Evolutionary conservation across 2,113 vertebrate genomes (phyloP), one percentile per base, ranked within the genome.

Genomic region (Furnarius figulus): DNA sequence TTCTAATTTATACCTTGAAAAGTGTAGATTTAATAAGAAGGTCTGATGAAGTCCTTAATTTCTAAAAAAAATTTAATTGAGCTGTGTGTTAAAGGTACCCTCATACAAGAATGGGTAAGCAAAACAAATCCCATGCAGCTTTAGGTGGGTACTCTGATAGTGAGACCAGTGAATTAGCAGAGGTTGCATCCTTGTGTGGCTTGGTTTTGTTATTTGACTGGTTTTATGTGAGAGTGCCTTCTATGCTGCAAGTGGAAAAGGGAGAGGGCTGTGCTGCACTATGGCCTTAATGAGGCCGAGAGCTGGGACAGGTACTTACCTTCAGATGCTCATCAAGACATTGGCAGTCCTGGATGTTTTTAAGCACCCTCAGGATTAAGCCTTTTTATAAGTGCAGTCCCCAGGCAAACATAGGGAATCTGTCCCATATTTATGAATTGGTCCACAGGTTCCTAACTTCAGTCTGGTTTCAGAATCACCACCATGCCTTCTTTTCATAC

Each of bases 41-140:
- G 7, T 40, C 59, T 61, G 53, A 89, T 35, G 25, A 95, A 55
- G 8, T 19, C 44, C 42, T 49, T 74, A 15, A 67, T 82, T 83
- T 73, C 33, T 83, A 20, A 25, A 70, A 46, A 85, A 67, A 42
- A 42, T 50, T 14, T 5, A 33, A 67, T 14, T n/a, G 24, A 66
- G 4, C n/a, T 77, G 17, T 55, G 28, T 56, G 14, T 73, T 81
- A 30, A 35, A 84, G 8, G 12, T 46, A 5, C 25, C 47, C 85
- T 87, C 31, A 13, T n/a, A 27, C 4, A 74, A 55, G n/a, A 85
- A 9, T 33, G 35, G 12, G 25, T 44, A 89, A 86, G 25, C 63
- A 87, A 33, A 55, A 49, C 14, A 33, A 58, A 31, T 62, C 52
- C 47, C 0, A 0, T 50, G 1, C 18, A 5, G 7, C 1, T 47